Evolutionary conservation across 2,113 vertebrate species (phyloP).

Genomic region (Rhinichthys klamathensis): DNA sequence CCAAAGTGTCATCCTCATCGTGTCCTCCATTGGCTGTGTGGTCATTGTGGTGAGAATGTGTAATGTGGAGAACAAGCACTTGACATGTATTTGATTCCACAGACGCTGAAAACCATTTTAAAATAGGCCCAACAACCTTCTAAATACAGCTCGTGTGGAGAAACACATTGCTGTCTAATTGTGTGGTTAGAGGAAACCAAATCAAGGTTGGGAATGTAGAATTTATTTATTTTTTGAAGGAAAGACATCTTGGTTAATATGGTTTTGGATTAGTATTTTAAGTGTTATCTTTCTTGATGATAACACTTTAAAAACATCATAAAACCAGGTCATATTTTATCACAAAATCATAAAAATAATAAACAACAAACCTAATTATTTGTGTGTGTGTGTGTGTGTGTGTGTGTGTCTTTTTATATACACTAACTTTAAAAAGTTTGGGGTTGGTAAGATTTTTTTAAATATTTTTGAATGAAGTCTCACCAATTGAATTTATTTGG

Average conservation of each 20-base stretch:
- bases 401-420: neutral
- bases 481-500: neutral
- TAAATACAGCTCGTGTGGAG: neutral
- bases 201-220: conserved; percentile 1
- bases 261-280: neutral
- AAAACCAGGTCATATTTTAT: neutral
- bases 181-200: neutral
- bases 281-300: neutral
- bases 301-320: neutral
- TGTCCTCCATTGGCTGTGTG: conserved; percentile 31
- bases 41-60: conserved; percentile 51
- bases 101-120: conserved; percentile 12
- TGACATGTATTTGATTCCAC: conserved; percentile 34
- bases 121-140: neutral
- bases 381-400: too few relatives aligned
- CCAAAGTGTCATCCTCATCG: conserved; percentile 60
- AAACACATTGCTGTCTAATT: neutral
- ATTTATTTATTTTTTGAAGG: too few relatives aligned
- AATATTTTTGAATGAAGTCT: neutral
- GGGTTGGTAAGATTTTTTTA: neutral
- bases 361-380: too few relatives aligned
- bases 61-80: conserved; percentile 34
- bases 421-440: neutral
- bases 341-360: too few relatives aligned
- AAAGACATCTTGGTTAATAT: too few relatives aligned